Evolutionary conservation across 2,797 vertebrate species (phyloP), one percentile per base, ranked within the genome.

Genomic region (Pagetopsis macropterus): DNA sequence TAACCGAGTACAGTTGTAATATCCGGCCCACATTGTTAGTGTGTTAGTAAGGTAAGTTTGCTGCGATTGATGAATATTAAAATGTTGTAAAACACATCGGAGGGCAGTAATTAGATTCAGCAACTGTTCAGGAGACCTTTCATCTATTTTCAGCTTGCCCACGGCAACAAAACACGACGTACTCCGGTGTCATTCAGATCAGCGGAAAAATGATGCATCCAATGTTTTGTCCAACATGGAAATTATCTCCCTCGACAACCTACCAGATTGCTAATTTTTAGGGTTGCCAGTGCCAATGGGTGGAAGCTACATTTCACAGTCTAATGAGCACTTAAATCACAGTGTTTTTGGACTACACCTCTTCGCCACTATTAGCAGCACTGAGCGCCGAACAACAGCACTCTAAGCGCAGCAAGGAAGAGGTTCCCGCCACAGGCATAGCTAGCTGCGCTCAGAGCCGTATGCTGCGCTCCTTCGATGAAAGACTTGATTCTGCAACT

Each of bases 341-440:
- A 5, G 16, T 75, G 76, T 81, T 82, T 64, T 63, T 85, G 84
- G 37, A 69, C 11, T 76, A 23, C 0, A 10, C 5, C 16, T 0
- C 0, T 10, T 5, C 15, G 31, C 67, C 80, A 19, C 33, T 16
- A 16, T 0, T 0, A 31, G 70, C 69, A 79, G 75, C 15, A 37
- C 12, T 21, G 63, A 69, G 52, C n/a, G 1, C 3, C 11, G 9
- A 16, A 12, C 44, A 40, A 11, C 33, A 16, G 17, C 17, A 5
- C 51, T 9, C 1, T 8, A 11, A 1, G 3, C 9, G 0, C 0
- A 69, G 5, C 15, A 66, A 87, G 37, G 78, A 67, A 67, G 70
- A 45, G 4, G 6, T 59, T 52, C 27, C 58, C 85, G 74, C 65
- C 56, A 62, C 21, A 33, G 33, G 8, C 33, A 37, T 37, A 37